Conservation (phyloP, 2,113 vertebrate genomes). For the Callospermophilus lateralis region DNA sequence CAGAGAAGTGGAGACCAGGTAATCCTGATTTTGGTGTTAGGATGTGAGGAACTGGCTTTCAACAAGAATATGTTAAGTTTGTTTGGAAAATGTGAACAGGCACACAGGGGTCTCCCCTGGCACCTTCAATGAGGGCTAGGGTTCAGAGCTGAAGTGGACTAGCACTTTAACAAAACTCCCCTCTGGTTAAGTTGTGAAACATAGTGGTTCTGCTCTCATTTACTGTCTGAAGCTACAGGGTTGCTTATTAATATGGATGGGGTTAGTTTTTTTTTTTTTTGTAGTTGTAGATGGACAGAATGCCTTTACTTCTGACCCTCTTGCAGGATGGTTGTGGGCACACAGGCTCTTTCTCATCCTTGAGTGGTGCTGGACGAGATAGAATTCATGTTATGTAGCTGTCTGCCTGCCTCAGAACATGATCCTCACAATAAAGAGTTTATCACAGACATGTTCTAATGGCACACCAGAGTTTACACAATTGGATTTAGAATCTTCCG, state of each 20-base stretch:
- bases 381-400: neutral
- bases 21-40: neutral
- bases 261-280: slow-evolving; percentile 5
- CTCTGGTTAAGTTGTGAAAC: slow-evolving; percentile 4
- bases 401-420: neutral
- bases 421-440: neutral
- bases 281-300: too few relatives aligned
- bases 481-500: slow-evolving; percentile 40
- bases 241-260: neutral
- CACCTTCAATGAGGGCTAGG: neutral
- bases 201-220: neutral
- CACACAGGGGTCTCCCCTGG: neutral
- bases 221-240: neutral
- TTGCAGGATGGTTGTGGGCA: neutral
- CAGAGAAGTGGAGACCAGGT: neutral
- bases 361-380: neutral
- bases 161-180: neutral
- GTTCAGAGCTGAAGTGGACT: neutral
- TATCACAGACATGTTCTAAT: neutral
- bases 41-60: neutral
- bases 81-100: neutral
- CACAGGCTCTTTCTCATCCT: slow-evolving; percentile 17
- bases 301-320: neutral
- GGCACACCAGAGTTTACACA: neutral
- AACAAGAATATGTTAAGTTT: neutral